phyloP scores from a whole-genome alignment of 1,140 invertebrate species.

The Lepidurus couesii region DNA sequence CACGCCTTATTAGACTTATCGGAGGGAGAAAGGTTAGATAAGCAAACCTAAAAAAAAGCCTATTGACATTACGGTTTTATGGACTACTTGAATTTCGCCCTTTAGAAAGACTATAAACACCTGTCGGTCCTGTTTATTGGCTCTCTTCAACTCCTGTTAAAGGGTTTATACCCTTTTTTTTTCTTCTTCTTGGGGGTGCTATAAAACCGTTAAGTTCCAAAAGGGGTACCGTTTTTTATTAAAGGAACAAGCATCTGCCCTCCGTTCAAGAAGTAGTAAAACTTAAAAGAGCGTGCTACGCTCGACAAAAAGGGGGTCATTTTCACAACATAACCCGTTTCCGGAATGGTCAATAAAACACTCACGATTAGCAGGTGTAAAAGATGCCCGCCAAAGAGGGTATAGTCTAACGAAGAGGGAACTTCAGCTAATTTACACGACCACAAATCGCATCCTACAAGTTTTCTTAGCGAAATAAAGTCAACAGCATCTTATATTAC shows the following conservation, averaged over 20 bases:
- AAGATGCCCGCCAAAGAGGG: background rate
- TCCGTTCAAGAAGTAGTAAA: background rate
- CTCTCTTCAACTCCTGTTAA: background rate
- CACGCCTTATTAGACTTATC: background rate
- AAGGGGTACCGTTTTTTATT: background rate
- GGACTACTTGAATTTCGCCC: background rate
- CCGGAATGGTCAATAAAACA: conserved; percentile 9
- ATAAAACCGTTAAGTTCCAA: background rate
- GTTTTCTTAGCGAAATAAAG: background rate
- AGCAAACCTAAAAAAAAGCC: background rate
- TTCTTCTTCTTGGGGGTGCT: background rate
- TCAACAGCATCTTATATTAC: too few relatives aligned
- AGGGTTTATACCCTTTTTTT: conserved; percentile 1
- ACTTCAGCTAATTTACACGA: background rate
- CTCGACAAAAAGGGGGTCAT: background rate
- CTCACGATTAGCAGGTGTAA: background rate
- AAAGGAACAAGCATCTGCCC: background rate
- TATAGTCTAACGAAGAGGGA: background rate
- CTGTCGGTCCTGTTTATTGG: conserved; percentile 1
- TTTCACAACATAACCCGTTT: conserved; percentile 22
- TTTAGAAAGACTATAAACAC: background rate
- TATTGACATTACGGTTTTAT: conserved; percentile 15
- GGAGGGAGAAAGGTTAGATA: background rate
- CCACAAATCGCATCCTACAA: background rate
- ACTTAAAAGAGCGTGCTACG: background rate